Conservation (phyloP, 2,113 vertebrate genomes). For the Zosterops borbonicus region DNA sequence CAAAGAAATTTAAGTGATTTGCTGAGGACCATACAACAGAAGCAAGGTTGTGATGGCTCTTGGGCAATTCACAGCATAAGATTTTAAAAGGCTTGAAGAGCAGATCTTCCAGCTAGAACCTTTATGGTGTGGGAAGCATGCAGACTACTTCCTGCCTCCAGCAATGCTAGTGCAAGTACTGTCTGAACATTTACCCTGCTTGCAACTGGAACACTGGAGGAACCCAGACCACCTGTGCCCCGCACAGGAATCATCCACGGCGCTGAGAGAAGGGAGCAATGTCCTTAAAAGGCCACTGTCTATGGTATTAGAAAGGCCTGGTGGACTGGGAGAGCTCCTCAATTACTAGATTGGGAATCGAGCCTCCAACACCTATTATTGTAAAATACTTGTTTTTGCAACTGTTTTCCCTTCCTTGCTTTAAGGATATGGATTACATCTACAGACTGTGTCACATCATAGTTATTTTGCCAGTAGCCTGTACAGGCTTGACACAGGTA, state of each 20-base stretch:
- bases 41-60: background rate
- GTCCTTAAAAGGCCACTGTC: background rate
- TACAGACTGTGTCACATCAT: background rate
- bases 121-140: background rate
- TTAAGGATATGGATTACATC: background rate
- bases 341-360: background rate
- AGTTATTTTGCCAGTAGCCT: background rate
- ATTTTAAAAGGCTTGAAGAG: background rate
- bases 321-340: background rate
- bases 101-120: background rate
- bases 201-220: background rate
- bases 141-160: background rate
- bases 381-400: background rate
- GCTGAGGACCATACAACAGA: background rate
- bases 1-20: background rate
- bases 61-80: background rate
- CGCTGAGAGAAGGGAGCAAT: background rate
- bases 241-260: background rate
- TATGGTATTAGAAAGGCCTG: background rate
- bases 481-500: background rate
- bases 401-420: background rate
- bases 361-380: background rate
- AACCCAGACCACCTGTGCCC: background rate
- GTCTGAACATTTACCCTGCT: background rate
- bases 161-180: background rate